Conservation (phyloP, 2,797 vertebrate species). For the Chloroceryle amazona region DNA sequence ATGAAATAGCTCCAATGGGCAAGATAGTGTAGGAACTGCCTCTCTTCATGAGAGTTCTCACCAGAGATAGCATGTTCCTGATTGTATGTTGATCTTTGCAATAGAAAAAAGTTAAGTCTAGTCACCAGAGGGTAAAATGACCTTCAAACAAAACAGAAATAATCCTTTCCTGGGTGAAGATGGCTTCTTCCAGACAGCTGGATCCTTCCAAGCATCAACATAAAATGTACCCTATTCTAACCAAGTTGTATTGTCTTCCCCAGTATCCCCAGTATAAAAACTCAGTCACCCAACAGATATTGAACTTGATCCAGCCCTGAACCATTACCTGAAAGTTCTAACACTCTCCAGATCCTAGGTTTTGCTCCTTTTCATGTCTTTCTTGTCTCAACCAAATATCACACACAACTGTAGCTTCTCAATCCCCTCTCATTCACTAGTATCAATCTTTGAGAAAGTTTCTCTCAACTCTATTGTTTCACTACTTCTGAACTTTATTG, state of each 20-base stretch:
- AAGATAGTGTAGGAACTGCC: not conserved
- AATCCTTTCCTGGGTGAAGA: not conserved
- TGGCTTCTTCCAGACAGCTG: not conserved
- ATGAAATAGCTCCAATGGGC: not conserved
- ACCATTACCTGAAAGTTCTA: not conserved
- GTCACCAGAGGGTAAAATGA: not conserved
- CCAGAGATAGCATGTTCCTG: not conserved
- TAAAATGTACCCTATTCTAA: not conserved
- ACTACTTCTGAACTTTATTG: not conserved
- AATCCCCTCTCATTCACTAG: not conserved
- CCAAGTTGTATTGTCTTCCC: not conserved
- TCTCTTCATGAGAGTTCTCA: not conserved
- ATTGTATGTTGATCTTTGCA: not conserved
- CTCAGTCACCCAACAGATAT: not conserved
- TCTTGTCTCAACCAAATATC: not conserved
- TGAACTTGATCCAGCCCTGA: not conserved
- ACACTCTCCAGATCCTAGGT: not conserved
- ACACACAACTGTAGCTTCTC: not conserved
- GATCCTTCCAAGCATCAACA: not conserved
- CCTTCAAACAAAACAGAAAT: not conserved
- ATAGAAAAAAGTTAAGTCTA: not conserved
- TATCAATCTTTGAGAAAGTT: not conserved
- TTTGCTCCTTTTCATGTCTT: not conserved
- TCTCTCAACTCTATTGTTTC: not conserved
- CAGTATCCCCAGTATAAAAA: not conserved